A percentile compares a stretch with the other conserved stretches of the same genome.
Conservation (phyloP, 2,113 vertebrate genomes). For the Mormyrus iriodes region DNA sequence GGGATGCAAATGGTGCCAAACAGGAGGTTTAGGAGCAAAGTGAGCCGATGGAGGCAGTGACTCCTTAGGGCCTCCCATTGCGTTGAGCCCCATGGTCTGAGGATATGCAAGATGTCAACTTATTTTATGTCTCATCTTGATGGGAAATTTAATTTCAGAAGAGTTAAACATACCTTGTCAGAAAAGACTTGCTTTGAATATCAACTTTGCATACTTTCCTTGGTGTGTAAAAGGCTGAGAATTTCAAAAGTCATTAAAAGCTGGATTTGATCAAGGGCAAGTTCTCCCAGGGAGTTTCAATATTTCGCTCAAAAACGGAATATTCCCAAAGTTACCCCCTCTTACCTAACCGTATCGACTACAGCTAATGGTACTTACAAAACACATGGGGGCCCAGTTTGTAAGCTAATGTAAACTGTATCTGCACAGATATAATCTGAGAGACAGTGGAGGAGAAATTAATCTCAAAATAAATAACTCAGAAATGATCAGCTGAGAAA, state of each 20-base stretch:
- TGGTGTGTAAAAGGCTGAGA: not conserved
- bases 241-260: not conserved
- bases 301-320: not conserved
- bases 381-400: not conserved
- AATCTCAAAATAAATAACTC: not conserved
- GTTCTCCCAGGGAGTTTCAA: not conserved
- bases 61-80: slow-evolving; percentile 50
- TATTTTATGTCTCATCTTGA: not conserved
- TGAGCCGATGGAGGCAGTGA: not conserved
- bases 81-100: slow-evolving; percentile 22
- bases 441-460: not conserved
- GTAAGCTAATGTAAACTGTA: not conserved
- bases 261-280: not conserved
- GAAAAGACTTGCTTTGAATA: not conserved
- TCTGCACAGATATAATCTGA: not conserved
- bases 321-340: not conserved
- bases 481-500: not conserved
- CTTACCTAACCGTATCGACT: not conserved
- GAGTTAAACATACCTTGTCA: not conserved
- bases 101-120: not conserved
- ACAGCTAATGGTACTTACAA: not conserved
- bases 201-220: not conserved
- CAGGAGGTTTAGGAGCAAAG: not conserved
- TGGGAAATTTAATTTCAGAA: not conserved
- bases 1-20: not conserved